Evolutionary conservation across 2,888 invertebrate genomes (phyloP), one percentile per base, ranked within the genome.

Genomic region (Aethes cnicana): DNA sequence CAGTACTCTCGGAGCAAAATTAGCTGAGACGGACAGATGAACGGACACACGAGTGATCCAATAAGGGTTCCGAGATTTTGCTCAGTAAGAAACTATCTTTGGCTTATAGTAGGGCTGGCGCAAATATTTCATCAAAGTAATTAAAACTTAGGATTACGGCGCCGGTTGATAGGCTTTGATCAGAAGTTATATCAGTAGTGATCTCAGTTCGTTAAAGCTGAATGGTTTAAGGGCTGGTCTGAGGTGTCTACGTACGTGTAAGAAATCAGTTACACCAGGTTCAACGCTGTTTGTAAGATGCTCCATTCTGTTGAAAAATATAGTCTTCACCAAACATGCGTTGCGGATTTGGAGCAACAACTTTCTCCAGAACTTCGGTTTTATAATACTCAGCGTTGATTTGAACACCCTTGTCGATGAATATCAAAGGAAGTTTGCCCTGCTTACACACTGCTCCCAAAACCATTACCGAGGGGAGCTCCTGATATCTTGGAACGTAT

Each of bases 141-240:
- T 60, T 60, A 56, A 52, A 58, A 60, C 55, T 60, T 58, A 57
- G 33, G 42, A 53, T 43, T 49, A 47, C 52, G 56, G 39, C 49
- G 53, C 41, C 47, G 43, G 37, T 53, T 53, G 53, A 57, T 56
- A 56, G 55, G 56, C 56, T 59, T 58, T 62, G 52, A 50, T 54
- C 52, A 42, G 39, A 48, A 59, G 55, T 57, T 57, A 56, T 55
- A 49, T 49, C 56, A 56, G 36, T 49, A 30, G 44, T 44, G 43
- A 42, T 54, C 47, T 42, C 32, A 28, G 53, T 55, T 59, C 58
- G 62, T 57, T 58, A 62, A 56, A 43, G 32, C 46, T 41, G 53
- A 52, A 55, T 58, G 57, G 41, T 47, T 39, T 47, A 33, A 47
- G 35, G 49, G 32, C 35, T 47, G 30, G 35, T 26, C 39, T 54